These are phyloP conservation scores for Himalopsyche tibetana DNA, from an alignment of 2,888 invertebrate genomes.

Conservation along the genomic window DNA sequence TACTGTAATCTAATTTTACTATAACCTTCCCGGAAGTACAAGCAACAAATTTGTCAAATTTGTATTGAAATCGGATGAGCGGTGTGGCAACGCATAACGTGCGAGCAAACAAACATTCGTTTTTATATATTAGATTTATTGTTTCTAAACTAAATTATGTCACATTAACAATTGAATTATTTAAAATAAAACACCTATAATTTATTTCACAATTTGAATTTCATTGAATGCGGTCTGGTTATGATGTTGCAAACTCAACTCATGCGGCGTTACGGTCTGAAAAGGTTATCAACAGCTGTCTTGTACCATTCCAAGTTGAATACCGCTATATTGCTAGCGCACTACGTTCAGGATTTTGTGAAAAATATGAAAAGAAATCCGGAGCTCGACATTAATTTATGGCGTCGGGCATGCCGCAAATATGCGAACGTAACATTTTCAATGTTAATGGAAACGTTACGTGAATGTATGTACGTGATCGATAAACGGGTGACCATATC, in stretches of 20 bases:
- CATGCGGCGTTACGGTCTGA: no score
- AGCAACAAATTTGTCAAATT: no score
- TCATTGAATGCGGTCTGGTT: not conserved
- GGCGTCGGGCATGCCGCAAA: conserved; percentile 5
- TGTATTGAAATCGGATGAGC: no score
- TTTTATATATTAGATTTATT: no score
- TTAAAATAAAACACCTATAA: no score
- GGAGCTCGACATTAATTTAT: conserved; percentile 48
- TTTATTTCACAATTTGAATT: not conserved
- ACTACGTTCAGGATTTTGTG: conserved; percentile 28
- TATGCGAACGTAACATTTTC: conserved; percentile 39
- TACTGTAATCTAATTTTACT: no score
- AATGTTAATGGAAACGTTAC: conserved; percentile 31
- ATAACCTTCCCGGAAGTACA: no score
- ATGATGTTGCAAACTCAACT: no score
- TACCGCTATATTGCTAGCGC: conserved; percentile 24
- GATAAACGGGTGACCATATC: conserved; percentile 37
- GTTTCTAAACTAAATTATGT: no score
- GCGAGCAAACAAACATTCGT: no score
- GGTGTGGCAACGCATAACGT: no score
- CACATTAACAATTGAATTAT: no score
- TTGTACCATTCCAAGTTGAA: not conserved
- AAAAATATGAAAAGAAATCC: conserved; percentile 52
- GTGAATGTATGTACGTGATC: conserved; percentile 4
- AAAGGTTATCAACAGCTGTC: not conserved